A percentile compares a stretch with the other conserved stretches of the same genome.
Evolutionary conservation across 2,797 vertebrate species (phyloP).

Genomic region (Falco columbarius): DNA sequence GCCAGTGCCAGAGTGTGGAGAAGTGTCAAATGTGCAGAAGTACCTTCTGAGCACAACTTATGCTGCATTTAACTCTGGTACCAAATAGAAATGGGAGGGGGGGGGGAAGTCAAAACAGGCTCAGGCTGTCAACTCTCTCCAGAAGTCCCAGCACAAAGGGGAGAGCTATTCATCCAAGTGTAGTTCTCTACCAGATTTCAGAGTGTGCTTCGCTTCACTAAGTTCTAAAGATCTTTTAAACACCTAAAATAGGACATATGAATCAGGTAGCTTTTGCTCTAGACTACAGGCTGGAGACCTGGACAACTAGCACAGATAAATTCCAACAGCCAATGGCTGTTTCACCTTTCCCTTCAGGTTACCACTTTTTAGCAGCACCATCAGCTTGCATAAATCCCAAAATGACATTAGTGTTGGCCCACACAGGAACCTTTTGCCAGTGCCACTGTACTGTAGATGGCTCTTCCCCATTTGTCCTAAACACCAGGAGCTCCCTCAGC

Average conservation of each 20-base stretch:
- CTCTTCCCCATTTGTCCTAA: background rate
- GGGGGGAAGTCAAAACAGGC: background rate
- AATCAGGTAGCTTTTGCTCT: background rate
- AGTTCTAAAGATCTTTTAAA: background rate
- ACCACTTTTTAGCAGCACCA: background rate
- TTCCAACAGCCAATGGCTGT: background rate
- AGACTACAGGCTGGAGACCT: background rate
- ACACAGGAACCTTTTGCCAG: background rate
- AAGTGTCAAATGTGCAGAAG: background rate
- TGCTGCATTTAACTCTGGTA: background rate
- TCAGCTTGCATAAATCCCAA: background rate
- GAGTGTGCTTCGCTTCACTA: background rate
- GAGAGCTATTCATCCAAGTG: background rate
- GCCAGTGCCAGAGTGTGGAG: background rate
- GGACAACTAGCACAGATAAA: background rate
- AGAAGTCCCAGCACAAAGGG: background rate
- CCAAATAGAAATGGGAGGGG: background rate
- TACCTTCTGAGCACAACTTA: background rate
- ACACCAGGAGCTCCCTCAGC: background rate
- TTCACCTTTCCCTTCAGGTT: background rate
- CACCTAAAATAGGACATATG: background rate
- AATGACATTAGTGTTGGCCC: background rate
- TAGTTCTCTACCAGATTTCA: background rate
- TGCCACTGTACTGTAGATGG: background rate
- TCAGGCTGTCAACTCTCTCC: background rate